A percentile compares a stretch with the other conserved stretches of the same genome.
Evolutionary conservation across 2,113 vertebrate genomes (phyloP).

Genomic region (Microcebus murinus): DNA sequence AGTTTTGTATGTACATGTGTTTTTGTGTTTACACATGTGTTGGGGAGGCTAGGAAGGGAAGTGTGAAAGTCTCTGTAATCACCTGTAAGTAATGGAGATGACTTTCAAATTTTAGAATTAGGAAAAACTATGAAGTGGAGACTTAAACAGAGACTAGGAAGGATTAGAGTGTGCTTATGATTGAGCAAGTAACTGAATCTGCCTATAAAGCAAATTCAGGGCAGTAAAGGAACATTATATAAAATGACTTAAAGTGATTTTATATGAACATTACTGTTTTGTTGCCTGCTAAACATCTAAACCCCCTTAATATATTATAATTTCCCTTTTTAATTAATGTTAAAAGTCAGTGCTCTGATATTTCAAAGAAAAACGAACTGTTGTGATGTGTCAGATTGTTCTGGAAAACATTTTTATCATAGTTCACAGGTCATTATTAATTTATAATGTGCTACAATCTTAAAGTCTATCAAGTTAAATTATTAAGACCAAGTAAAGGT

Average conservation of each 20-base stretch:
- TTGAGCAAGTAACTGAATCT: neutral
- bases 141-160: neutral
- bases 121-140: neutral
- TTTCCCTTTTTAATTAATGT: neutral
- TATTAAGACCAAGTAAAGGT: neutral
- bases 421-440: neutral
- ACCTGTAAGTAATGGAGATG: neutral
- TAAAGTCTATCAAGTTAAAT: neutral
- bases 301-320: neutral
- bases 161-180: neutral
- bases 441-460: neutral
- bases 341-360: neutral
- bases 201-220: neutral
- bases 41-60: neutral
- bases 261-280: neutral
- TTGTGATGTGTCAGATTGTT: neutral
- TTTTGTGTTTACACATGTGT: neutral
- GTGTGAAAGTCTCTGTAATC: neutral
- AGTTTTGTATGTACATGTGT: accelerated
- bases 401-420: neutral
- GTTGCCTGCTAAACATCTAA: neutral
- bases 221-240: neutral
- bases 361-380: neutral
- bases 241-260: neutral
- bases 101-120: neutral